These are phyloP conservation scores for Distichodus sexfasciatus DNA, from an alignment of 2,797 vertebrate species.

Conservation along the genomic window DNA sequence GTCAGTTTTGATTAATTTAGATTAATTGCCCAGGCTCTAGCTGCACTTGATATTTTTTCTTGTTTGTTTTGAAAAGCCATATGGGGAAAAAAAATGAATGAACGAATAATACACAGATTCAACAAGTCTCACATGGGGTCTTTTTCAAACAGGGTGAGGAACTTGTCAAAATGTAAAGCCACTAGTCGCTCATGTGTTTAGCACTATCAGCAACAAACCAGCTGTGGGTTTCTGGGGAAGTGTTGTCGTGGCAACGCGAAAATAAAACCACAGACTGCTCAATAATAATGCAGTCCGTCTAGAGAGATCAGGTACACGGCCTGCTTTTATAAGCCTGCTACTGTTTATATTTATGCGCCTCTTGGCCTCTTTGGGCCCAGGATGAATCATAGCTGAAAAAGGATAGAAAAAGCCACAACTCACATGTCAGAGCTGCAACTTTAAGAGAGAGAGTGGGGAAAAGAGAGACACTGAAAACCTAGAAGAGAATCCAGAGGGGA, in stretches of 20 bases:
- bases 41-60: no score
- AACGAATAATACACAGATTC: no score
- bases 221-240: not conserved
- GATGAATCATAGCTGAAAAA: constrained; percentile 18
- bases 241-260: constrained; percentile 36
- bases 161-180: not conserved
- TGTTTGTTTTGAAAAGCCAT: no score
- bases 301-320: not conserved
- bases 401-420: not conserved
- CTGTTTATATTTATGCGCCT: not conserved
- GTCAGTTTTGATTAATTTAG: no score
- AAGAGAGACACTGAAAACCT: no score
- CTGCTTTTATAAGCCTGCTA: constrained; percentile 1
- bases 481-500: not conserved
- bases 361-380: not conserved
- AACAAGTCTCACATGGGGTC: no score
- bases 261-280: not conserved
- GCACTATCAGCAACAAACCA: not conserved
- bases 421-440: not conserved
- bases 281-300: not conserved
- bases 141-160: not conserved
- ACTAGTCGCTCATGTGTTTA: not conserved
- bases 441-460: no score
- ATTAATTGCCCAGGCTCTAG: no score
- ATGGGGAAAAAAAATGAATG: no score